These are phyloP conservation scores for Sprattus sprattus DNA, from an alignment of 2,113 vertebrate species.

Conservation along the genomic window DNA sequence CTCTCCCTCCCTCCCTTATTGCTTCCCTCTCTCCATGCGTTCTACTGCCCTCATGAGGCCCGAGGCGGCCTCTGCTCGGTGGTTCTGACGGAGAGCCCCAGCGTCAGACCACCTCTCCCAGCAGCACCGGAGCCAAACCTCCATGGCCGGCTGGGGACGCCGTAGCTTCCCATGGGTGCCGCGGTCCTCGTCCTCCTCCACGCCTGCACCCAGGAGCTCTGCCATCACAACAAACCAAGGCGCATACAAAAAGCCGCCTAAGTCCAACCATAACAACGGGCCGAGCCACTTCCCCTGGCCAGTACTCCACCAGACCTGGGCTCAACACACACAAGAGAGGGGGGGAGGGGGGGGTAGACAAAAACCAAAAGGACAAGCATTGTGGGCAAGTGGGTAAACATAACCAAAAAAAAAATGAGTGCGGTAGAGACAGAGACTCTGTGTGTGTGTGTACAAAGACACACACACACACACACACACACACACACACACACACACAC, in stretches of 20 bases:
- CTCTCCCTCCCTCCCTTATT: not conserved
- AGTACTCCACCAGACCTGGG: not conserved
- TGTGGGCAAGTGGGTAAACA: not conserved
- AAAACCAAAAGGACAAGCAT: not conserved
- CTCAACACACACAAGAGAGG: not conserved
- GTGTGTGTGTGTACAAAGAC: not conserved
- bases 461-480: not conserved
- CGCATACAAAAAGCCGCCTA: not conserved
- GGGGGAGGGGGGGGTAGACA: not conserved
- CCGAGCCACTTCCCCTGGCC: not conserved
- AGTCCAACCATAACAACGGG: not conserved
- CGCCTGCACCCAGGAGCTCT: not conserved
- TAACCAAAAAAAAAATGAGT: not conserved
- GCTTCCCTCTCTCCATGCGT: not conserved
- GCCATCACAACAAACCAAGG: conserved; percentile 3
- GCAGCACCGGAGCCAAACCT: not conserved
- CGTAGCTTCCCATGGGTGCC: not conserved
- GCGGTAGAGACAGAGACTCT: not conserved
- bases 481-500: not conserved
- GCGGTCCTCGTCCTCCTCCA: not conserved
- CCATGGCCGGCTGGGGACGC: not conserved
- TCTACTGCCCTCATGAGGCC: not conserved
- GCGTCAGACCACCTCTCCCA: not conserved
- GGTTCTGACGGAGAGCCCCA: not conserved
- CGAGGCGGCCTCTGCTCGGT: not conserved